These are phyloP conservation scores for Malacoraja senta DNA, from an alignment of 2,797 vertebrate genomes.

Conservation along the genomic window DNA sequence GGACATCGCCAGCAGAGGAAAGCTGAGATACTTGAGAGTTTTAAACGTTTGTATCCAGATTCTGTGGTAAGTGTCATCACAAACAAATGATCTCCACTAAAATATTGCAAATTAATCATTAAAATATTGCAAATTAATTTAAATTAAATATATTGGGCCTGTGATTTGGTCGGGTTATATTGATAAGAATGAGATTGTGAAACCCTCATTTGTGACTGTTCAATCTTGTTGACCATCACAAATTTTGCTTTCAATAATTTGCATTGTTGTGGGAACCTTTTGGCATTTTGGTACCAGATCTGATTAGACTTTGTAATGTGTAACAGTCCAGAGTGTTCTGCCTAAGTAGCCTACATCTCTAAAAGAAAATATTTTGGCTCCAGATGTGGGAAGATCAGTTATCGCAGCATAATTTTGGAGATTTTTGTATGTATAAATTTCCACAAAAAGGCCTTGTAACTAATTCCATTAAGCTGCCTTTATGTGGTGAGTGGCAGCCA, in stretches of 20 bases:
- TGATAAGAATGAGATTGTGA: neutral
- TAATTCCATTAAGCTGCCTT: no score
- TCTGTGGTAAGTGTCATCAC: slow-evolving; percentile 65
- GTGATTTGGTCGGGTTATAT: neutral
- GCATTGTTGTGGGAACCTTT: neutral
- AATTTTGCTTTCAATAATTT: neutral
- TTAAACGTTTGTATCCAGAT: slow-evolving; percentile 73
- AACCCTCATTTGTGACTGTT: neutral
- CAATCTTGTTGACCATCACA: neutral
- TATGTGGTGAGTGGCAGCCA: neutral
- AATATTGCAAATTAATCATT: no score
- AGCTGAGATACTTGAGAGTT: slow-evolving; percentile 71
- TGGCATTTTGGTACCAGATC: neutral
- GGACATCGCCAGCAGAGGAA: slow-evolving; percentile 66
- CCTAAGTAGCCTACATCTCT: no score
- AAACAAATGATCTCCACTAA: neutral
- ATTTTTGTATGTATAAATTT: neutral
- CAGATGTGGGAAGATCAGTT: neutral
- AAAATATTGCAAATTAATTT: no score
- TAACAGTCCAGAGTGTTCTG: no score
- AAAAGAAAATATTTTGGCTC: neutral
- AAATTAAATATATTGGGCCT: no score
- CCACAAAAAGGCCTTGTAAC: neutral
- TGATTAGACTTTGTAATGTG: neutral
- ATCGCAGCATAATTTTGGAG: neutral